Evolutionary conservation across 1,140 invertebrate species (phyloP), one percentile per base, ranked within the genome.

Genomic region (Bombus vancouverensis): DNA sequence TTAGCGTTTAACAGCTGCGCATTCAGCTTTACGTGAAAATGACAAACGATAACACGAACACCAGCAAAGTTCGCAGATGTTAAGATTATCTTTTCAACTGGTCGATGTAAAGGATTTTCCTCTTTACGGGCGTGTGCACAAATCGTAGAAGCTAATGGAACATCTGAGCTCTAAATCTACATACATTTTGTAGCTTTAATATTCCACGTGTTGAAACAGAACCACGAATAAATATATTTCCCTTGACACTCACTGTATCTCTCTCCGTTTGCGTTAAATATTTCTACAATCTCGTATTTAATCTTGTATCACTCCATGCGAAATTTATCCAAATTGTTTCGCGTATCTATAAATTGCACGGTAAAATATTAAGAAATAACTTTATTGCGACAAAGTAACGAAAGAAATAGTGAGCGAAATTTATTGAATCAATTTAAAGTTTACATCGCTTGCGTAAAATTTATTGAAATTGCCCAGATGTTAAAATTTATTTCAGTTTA

Each of bases 181-280:
- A 59, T 77, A 77, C 75, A 62, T 62, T 77, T n/a, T n/a, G 15
- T 57, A n/a, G 57, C 75, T 62, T 77, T 39, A 77, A 62, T 62
- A 77, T 62, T 42, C 59, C 75, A 42, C 34, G 32, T 39, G 75
- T 62, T 77, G 28, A n/a, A 77, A 77, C 44, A 39, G 25, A 28
- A 57, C 74, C 53, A 8, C 53, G 53, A 18, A 76, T 76, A 77
- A 77, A 77, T 77, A 76, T 59, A 34, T 59, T 39, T 44, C 74
- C 47, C 53, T 59, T 25, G 74, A 59, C 25, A 22, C 74, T 37
- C 22, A 1, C 25, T 3, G 13, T 13, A 18, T 8, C 53, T 76
- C 28, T 76, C 13, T 76, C 28, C 34, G 39, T 71, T 37, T 28
- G 1, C 32, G 47, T 57, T 59, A 76, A 59, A 76, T 32, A 47